Evolutionary conservation across 2,888 invertebrate genomes (phyloP).

Genomic region (Gastracanthus pulcherrimus): DNA sequence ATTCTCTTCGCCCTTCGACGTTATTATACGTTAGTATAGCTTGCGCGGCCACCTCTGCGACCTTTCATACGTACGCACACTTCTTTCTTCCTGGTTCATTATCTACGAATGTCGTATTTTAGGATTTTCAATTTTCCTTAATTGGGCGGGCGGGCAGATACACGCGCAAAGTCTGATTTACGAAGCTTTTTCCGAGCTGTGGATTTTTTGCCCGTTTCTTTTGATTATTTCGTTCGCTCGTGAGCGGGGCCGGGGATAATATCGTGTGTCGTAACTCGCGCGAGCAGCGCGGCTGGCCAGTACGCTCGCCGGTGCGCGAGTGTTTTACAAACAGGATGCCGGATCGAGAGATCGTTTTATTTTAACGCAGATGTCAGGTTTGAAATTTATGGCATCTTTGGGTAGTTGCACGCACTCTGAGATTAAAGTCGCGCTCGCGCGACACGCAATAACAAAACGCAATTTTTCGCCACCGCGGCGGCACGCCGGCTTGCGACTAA

Average conservation of each 20-base stretch:
- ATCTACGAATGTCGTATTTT: constrained; percentile 8
- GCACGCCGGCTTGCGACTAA: no score
- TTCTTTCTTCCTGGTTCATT: not conserved
- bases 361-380: constrained; percentile 10
- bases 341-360: constrained; percentile 27
- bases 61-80: not conserved
- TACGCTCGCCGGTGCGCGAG: not conserved
- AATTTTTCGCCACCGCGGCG: constrained; percentile 1
- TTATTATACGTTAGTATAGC: not conserved
- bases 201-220: not conserved
- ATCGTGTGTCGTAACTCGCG: constrained; percentile 17
- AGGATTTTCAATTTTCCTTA: constrained; percentile 49
- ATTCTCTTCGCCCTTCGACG: not conserved
- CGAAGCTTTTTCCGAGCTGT: not conserved
- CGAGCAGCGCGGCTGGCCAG: not conserved
- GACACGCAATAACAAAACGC: constrained; percentile 1
- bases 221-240: not conserved
- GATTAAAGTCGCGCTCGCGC: constrained; percentile 1
- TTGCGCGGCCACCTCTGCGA: not conserved
- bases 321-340: constrained; percentile 28
- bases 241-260: not conserved
- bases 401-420: not conserved
- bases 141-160: not conserved
- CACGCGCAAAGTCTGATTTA: constrained; percentile 40
- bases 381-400: constrained; percentile 28